A percentile compares a stretch with the other conserved stretches of the same genome.
phyloP scores from a whole-genome alignment of 1,140 invertebrate species.

The Calephelis nemesis region DNA sequence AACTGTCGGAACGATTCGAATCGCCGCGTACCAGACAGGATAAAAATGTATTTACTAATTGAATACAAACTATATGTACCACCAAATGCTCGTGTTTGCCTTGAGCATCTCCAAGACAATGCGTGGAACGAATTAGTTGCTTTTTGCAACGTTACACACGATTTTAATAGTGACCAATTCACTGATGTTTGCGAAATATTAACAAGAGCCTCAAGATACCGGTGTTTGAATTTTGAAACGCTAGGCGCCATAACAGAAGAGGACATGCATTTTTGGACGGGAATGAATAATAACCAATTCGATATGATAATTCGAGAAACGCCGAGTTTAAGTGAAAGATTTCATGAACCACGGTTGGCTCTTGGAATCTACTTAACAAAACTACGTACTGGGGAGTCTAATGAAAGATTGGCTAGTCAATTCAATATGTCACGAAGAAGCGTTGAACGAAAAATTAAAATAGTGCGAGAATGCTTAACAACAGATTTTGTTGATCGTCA shows the following conservation, averaged over 20 bases:
- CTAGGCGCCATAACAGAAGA: conserved; percentile 1
- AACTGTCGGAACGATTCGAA: background rate
- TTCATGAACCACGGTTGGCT: background rate
- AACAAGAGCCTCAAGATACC: background rate
- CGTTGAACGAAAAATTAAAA: background rate
- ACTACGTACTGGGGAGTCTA: background rate
- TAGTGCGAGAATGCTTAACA: conserved; percentile 6
- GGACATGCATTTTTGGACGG: conserved; percentile 14
- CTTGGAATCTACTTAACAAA: conserved; percentile 6
- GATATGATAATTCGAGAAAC: background rate
- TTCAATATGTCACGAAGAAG: background rate
- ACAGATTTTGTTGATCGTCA: conserved; percentile 2
- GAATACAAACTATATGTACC: conserved; percentile 11
- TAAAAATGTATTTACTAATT: background rate
- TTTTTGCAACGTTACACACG: conserved; percentile 8
- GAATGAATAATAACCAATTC: background rate
- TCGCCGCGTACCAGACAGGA: background rate
- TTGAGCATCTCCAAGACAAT: background rate
- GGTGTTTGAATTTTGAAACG: background rate
- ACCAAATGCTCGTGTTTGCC: background rate
- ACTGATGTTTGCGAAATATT: conserved; percentile 3
- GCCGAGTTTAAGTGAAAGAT: background rate
- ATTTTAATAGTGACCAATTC: conserved; percentile 1
- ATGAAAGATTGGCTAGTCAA: background rate
- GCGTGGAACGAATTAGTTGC: background rate